phyloP scores from a whole-genome alignment of 2,113 vertebrate genomes.

The Crotophaga sulcirostris region DNA sequence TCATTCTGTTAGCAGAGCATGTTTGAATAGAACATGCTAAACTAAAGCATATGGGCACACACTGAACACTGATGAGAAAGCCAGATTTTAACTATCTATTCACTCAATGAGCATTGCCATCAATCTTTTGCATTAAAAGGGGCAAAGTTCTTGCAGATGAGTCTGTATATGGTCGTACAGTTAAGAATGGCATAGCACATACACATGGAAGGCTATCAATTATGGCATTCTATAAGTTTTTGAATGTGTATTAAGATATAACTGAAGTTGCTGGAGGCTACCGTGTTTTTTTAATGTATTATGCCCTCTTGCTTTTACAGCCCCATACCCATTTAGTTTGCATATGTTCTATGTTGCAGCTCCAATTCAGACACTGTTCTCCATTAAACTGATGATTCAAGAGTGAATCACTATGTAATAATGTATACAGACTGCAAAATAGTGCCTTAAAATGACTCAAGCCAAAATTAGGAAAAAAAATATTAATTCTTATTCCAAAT shows the following conservation, averaged over 20 bases:
- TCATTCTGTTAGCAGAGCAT: not conserved
- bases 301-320: not conserved
- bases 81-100: not conserved
- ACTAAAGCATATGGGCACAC: not conserved
- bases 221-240: not conserved
- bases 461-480: not conserved
- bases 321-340: not conserved
- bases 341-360: not conserved
- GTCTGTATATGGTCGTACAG: not conserved
- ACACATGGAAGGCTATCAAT: not conserved
- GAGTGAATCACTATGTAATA: not conserved
- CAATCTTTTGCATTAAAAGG: not conserved
- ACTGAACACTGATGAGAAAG: not conserved
- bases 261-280: not conserved
- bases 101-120: not conserved
- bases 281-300: not conserved
- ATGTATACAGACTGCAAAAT: not conserved
- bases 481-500: not conserved
- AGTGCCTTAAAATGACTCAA: not conserved
- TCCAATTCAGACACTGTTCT: not conserved
- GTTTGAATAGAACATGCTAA: not conserved
- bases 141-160: not conserved
- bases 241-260: not conserved
- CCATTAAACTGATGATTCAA: not conserved
- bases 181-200: not conserved